These are phyloP conservation scores for Diuraphis noxia DNA, from an alignment of 1,140 invertebrate species.

Conservation along the genomic window DNA sequence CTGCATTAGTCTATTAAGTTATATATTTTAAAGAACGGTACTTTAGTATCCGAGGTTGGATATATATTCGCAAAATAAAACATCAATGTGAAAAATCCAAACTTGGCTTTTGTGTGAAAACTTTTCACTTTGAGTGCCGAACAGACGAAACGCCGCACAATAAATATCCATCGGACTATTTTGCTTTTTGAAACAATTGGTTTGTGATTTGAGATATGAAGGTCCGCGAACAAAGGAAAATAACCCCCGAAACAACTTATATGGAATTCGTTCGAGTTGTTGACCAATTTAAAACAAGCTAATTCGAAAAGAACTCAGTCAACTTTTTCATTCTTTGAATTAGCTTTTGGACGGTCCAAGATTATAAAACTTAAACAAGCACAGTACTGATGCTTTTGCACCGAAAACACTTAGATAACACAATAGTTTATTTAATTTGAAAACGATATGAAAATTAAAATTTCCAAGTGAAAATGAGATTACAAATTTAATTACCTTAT, in stretches of 20 bases:
- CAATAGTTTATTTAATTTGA: not conserved
- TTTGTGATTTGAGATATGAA: not conserved
- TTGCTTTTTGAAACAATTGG: slow-evolving; percentile 9
- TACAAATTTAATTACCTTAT: not conserved
- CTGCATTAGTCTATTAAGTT: not conserved
- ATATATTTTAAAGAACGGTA: not conserved
- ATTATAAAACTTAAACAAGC: slow-evolving; percentile 12
- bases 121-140: slow-evolving; percentile 11
- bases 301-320: not conserved
- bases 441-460: not conserved
- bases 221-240: not conserved
- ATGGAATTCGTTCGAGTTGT: not conserved
- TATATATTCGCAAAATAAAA: not conserved
- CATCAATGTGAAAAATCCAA: not conserved
- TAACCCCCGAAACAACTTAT: not conserved
- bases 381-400: not conserved
- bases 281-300: slow-evolving; percentile 26
- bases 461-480: not conserved
- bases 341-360: not conserved
- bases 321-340: not conserved
- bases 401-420: not conserved
- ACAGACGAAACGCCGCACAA: not conserved
- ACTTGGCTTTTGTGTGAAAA: slow-evolving; percentile 15
- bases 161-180: not conserved
- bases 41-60: not conserved